phyloP scores from a whole-genome alignment of 2,113 vertebrate genomes.

The Etheostoma spectabile region DNA sequence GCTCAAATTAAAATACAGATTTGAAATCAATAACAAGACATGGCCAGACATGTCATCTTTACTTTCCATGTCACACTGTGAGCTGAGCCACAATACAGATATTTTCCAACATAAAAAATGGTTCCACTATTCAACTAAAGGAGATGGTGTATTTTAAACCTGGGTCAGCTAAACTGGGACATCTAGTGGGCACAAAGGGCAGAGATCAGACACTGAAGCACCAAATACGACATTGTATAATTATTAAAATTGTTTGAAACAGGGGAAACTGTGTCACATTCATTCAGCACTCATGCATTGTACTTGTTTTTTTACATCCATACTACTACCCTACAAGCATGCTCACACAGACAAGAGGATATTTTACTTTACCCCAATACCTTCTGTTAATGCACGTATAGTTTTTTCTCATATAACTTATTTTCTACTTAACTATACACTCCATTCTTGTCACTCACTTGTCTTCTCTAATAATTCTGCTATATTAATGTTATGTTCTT shows the following conservation, averaged over 20 bases:
- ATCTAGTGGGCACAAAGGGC: slow-evolving; percentile 69
- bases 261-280: not conserved
- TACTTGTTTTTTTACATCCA: not conserved
- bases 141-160: not conserved
- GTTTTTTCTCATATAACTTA: slow-evolving; percentile 1
- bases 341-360: not conserved
- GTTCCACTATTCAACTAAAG: slow-evolving; percentile 1
- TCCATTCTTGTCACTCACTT: not conserved
- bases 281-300: not conserved
- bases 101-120: not conserved
- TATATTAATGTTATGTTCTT: not conserved
- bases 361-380: not conserved
- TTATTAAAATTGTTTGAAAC: not conserved
- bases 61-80: slow-evolving; percentile 4
- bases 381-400: not conserved
- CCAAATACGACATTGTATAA: not conserved
- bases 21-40: slow-evolving; percentile 30
- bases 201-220: slow-evolving; percentile 31
- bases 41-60: slow-evolving; percentile 10
- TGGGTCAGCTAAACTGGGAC: slow-evolving; percentile 59
- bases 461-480: not conserved
- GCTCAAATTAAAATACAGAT: slow-evolving; percentile 11
- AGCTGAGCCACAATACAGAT: slow-evolving; percentile 36
- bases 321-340: not conserved
- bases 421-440: not conserved